phyloP scores from a whole-genome alignment of 2,113 vertebrate species.

The Zapornia atra region DNA sequence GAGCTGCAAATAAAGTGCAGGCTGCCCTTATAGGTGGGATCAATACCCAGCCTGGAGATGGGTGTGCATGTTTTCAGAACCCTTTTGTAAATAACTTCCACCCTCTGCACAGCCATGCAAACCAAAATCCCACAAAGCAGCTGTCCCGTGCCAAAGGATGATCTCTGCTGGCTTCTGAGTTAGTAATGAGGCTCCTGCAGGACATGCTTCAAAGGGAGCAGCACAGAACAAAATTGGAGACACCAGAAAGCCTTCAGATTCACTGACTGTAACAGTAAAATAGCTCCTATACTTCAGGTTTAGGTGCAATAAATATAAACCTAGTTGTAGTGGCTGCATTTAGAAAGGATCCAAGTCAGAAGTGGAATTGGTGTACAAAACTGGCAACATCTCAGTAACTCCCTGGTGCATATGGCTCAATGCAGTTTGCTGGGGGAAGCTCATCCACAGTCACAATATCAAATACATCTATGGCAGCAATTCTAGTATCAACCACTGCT shows the following conservation, averaged over 20 bases:
- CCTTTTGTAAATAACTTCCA: not conserved
- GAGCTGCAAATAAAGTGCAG: not conserved
- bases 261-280: not conserved
- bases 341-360: not conserved
- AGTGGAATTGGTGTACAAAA: not conserved
- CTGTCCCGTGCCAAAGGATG: fast-evolving
- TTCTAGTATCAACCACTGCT: not conserved
- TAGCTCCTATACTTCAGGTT: not conserved
- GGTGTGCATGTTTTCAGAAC: not conserved
- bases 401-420: fast-evolving
- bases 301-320: not conserved
- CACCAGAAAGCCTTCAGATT: not conserved
- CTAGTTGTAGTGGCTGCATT: not conserved
- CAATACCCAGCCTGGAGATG: not conserved
- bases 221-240: not conserved
- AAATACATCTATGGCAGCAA: not conserved
- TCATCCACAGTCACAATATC: not conserved
- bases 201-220: not conserved
- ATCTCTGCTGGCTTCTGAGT: not conserved
- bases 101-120: not conserved
- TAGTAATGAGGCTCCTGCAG: fast-evolving
- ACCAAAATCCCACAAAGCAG: not conserved
- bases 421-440: not conserved
- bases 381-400: not conserved
- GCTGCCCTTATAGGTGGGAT: not conserved